These are phyloP conservation scores for Seriola quinqueradiata DNA, from an alignment of 2,113 vertebrate genomes.

Conservation along the genomic window DNA sequence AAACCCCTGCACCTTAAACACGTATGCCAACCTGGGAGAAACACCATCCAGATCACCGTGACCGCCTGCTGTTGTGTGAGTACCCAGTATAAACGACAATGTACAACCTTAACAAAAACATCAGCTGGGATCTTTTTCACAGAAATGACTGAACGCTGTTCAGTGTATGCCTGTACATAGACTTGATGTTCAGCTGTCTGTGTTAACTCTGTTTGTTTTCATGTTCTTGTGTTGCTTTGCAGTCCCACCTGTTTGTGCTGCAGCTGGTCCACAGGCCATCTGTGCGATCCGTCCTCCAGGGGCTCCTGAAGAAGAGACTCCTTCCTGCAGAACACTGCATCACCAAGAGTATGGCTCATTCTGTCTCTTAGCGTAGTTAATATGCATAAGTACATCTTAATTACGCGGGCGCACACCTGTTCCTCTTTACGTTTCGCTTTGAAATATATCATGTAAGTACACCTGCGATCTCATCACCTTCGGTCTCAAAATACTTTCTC, in stretches of 20 bases:
- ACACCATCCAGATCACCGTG: slow-evolving; percentile 99
- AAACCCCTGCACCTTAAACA: slow-evolving; percentile 99
- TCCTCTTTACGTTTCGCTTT: slow-evolving; percentile 26
- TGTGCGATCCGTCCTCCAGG: slow-evolving; percentile 97
- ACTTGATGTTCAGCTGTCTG: background rate
- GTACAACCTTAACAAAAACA: background rate
- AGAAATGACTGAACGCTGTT: background rate
- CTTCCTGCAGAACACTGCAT: slow-evolving; percentile 99
- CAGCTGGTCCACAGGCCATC: slow-evolving; percentile 98
- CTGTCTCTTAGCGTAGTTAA: slow-evolving; percentile 32
- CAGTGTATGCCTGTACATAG: background rate
- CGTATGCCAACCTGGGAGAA: slow-evolving; percentile 97
- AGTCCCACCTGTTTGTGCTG: slow-evolving; percentile 99
- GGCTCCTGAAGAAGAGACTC: slow-evolving; percentile 97
- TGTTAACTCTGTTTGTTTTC: slow-evolving; percentile 38
- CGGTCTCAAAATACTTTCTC: slow-evolving; percentile 12
- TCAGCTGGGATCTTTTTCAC: slow-evolving; percentile 6
- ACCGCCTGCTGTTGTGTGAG: slow-evolving; percentile 99
- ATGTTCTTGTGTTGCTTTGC: slow-evolving; percentile 62
- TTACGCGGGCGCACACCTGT: slow-evolving; percentile 40
- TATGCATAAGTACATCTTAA: slow-evolving; percentile 52
- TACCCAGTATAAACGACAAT: slow-evolving; percentile 47
- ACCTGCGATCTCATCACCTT: slow-evolving; percentile 6
- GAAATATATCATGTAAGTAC: background rate
- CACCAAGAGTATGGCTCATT: slow-evolving; percentile 92